phyloP scores from a whole-genome alignment of 1,140 invertebrate genomes.

The Euura saliciscinereae region DNA sequence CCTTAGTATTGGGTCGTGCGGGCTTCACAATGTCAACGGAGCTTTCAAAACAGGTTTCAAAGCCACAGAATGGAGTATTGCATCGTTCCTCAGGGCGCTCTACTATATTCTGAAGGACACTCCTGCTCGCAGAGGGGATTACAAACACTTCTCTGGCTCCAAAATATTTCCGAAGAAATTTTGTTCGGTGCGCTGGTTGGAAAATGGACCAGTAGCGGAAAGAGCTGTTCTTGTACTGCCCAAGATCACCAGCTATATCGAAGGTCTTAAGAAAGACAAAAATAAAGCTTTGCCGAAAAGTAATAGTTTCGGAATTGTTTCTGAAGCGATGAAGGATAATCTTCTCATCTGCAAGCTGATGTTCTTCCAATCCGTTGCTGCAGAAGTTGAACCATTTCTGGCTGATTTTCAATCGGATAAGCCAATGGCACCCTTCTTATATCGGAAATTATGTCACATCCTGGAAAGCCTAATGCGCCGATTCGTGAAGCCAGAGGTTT shows the following conservation, averaged over 20 bases:
- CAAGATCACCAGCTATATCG: neutral
- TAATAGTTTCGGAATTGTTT: constrained; percentile 17
- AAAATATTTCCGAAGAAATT: constrained; percentile 25
- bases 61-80: constrained; percentile 21
- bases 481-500: constrained; percentile 26
- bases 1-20: constrained; percentile 24
- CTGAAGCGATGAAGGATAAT: constrained; percentile 23
- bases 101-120: constrained; percentile 27
- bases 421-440: constrained; percentile 33
- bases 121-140: constrained; percentile 26
- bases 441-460: constrained; percentile 16
- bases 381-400: constrained; percentile 32
- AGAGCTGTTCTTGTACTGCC: constrained; percentile 19
- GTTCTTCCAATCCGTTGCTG: constrained; percentile 30
- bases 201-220: constrained; percentile 19
- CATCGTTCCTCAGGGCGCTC: constrained; percentile 21
- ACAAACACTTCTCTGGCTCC: constrained; percentile 14
- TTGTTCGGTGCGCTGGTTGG: constrained; percentile 25
- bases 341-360: constrained; percentile 32
- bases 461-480: constrained; percentile 14
- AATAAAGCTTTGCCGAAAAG: too few species aligned
- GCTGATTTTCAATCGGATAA: constrained; percentile 31
- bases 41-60: constrained; percentile 24
- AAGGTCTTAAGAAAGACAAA: neutral
- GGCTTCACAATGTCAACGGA: constrained; percentile 22